Evolutionary conservation across 2,113 vertebrate species (phyloP), one percentile per base, ranked within the genome.

Genomic region (Mola mola): DNA sequence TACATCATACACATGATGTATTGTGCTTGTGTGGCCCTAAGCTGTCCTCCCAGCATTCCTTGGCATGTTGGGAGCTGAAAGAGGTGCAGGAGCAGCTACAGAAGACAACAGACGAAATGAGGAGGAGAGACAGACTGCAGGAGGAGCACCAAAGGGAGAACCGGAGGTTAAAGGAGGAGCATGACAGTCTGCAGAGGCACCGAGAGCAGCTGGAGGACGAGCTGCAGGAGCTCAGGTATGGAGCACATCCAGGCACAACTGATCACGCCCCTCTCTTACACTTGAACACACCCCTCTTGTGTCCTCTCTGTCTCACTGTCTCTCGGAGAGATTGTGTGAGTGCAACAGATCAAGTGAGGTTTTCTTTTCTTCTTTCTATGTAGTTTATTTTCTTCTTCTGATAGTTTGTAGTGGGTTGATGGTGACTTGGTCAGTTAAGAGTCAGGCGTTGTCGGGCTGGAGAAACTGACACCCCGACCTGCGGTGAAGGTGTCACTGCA

Each of bases 171-270:
- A 85, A 91, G 82, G 89, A 90, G 29, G 83, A 60, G 53, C 64
- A 91, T 59, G 85, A 75, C 24, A 70, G 72, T 4, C 15, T 72
- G 58, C 86, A 89, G 62, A 86, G 63, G 40, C 90, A 92, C 42
- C 75, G 50, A 25, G 72, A 86, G 16, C 79, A 85, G 37, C 77
- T 94, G 25, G 22, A 83, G 11, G 86, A 89, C 36, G 91, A 94
- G 67, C 75, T 93, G 4, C 72, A 88, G 73, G 90, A 92, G 28
- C 86, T 92, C 68, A 91, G 94, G 94, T 96, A 86, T 6, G 4
- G 22, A 7, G 22, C 15, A 40, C 34, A 49, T n/a, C 42, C 62
- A 22, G 20, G 10, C 10, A 4, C 4, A 33, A 33, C 29, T 33
- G 29, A 2, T 6, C 12, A 6, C 2, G 29, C n/a, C n/a, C n/a